Evolutionary conservation across 1,140 invertebrate genomes (phyloP).

Genomic region (Phocides pigmalion): DNA sequence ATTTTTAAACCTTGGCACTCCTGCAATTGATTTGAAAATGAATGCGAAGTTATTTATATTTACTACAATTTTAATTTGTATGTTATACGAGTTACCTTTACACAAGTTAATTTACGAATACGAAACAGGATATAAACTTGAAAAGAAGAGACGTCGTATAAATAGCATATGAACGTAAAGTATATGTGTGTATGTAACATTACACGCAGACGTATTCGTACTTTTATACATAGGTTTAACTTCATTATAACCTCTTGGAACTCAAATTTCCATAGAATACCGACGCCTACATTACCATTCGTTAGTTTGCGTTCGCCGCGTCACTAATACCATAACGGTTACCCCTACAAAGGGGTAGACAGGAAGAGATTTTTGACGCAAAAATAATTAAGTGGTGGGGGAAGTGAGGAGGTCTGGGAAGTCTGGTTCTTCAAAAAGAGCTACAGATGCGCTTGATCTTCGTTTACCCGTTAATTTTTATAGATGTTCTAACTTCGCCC

Average conservation of each 20-base stretch:
- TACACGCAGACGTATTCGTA: too few species aligned
- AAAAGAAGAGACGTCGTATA: too few species aligned
- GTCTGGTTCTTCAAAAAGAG: neutral
- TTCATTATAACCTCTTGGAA: neutral
- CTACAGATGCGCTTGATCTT: slow-evolving; percentile 7
- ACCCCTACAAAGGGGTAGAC: slow-evolving; percentile 11
- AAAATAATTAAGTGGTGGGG: slow-evolving; percentile 23
- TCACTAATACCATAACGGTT: slow-evolving; percentile 10
- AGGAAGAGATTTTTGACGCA: slow-evolving; percentile 10
- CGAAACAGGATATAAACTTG: too few species aligned
- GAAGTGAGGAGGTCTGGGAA: neutral
- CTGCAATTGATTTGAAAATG: too few species aligned
- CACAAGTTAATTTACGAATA: too few species aligned
- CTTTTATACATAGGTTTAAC: too few species aligned
- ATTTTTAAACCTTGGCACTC: too few species aligned
- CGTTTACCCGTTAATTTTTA: neutral
- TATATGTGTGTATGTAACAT: too few species aligned
- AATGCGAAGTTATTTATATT: too few species aligned
- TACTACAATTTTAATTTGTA: too few species aligned
- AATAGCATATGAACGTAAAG: too few species aligned
- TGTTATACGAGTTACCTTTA: too few species aligned
- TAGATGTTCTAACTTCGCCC: neutral
- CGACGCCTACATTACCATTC: slow-evolving; percentile 27
- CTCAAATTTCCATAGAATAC: slow-evolving; percentile 18
- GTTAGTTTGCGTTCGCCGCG: slow-evolving; percentile 4